Evolutionary conservation across 1,140 invertebrate genomes (phyloP).

Genomic region (Drosophila sproati): DNA sequence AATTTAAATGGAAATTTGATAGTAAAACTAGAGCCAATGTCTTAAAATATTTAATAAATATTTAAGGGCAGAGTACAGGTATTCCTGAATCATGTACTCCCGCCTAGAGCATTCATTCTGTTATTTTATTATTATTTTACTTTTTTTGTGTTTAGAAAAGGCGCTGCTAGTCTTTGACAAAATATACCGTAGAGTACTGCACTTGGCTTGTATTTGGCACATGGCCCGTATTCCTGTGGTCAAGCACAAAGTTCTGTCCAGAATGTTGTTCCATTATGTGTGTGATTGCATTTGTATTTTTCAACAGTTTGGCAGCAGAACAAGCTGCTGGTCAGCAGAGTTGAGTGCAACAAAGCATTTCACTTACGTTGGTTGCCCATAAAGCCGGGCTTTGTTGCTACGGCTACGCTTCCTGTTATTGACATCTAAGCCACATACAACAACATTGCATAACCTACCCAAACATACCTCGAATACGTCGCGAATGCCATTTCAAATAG

Average conservation of each 20-base stretch:
- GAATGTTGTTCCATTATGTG: neutral
- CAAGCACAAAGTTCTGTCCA: slow-evolving; percentile 11
- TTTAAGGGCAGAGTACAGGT: too few species aligned
- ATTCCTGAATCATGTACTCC: too few species aligned
- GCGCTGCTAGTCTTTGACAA: too few species aligned
- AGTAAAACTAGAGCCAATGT: too few species aligned
- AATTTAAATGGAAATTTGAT: too few species aligned
- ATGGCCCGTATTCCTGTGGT: slow-evolving; percentile 28
- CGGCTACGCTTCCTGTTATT: slow-evolving; percentile 16
- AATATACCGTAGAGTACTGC: neutral
- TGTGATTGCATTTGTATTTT: slow-evolving; percentile 15
- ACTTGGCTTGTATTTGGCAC: neutral
- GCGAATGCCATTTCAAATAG: neutral
- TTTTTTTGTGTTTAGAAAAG: too few species aligned
- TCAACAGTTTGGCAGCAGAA: slow-evolving; percentile 25
- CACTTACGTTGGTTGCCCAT: neutral
- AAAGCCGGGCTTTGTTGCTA: too few species aligned
- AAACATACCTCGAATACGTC: slow-evolving; percentile 1
- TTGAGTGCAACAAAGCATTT: slow-evolving; percentile 40
- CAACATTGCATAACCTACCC: neutral
- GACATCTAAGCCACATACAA: slow-evolving; percentile 29
- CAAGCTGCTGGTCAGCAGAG: slow-evolving; percentile 27
- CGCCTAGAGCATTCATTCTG: too few species aligned
- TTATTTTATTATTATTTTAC: too few species aligned
- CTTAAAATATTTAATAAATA: too few species aligned